These are phyloP conservation scores for Oscheius sp. DNA, from an alignment of 1,140 invertebrate genomes.

Conservation along the genomic window DNA sequence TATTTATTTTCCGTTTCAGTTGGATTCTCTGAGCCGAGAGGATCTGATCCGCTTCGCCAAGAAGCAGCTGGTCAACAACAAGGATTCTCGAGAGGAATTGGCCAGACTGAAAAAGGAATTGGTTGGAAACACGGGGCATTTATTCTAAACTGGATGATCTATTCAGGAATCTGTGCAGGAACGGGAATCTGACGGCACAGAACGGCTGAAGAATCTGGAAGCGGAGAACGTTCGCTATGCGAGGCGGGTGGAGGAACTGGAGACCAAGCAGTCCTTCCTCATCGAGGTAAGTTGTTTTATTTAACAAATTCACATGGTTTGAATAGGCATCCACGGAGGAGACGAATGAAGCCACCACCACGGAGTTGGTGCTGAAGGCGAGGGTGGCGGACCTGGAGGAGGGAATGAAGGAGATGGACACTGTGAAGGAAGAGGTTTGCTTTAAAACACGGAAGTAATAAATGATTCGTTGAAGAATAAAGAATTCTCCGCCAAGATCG, in stretches of 20 bases:
- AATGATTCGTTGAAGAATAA: no score
- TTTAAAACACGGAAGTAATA: no score
- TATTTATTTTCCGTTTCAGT: no score
- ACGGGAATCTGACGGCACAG: background rate
- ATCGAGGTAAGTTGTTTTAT: background rate
- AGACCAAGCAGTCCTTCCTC: conserved; percentile 1
- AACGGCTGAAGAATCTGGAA: background rate
- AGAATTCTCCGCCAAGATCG: no score
- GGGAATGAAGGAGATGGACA: background rate
- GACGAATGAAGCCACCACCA: background rate
- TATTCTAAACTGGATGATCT: background rate
- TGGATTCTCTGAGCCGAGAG: conserved; percentile 35
- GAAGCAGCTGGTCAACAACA: conserved; percentile 29
- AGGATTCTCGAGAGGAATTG: conserved; percentile 19
- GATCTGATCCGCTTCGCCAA: conserved; percentile 44
- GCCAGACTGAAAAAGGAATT: conserved; percentile 16
- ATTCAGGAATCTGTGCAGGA: background rate
- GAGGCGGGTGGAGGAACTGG: background rate
- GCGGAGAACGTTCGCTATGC: background rate
- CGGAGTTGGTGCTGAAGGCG: background rate
- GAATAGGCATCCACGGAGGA: background rate
- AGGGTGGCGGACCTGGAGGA: background rate
- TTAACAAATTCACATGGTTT: background rate
- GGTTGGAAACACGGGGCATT: conserved; percentile 1
- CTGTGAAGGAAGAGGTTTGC: conserved; percentile 10